phyloP scores from a whole-genome alignment of 2,888 invertebrate species.

The Tetranychus truncatus region DNA sequence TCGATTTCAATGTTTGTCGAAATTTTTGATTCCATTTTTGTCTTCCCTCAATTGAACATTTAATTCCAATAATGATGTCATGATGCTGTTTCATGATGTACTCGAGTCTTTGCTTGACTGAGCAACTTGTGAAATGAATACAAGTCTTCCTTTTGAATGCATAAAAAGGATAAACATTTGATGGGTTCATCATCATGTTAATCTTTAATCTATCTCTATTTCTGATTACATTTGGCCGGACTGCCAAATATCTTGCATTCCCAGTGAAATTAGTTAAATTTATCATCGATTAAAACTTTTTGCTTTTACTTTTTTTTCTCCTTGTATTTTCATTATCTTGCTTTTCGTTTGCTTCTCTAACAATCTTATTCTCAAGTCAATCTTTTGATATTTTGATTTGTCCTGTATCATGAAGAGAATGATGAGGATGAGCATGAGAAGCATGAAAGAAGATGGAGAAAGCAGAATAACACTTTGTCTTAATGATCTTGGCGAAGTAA shows the following conservation, averaged over 20 bases:
- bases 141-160: not conserved
- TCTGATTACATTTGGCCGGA: not conserved
- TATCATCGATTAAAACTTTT: not conserved
- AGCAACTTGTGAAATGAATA: not conserved
- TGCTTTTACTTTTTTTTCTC: not conserved
- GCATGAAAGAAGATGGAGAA: not conserved
- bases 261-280: not conserved
- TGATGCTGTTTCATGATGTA: not conserved
- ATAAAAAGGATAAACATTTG: not conserved
- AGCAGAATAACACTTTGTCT: not conserved
- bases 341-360: not conserved
- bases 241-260: not conserved
- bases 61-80: not conserved
- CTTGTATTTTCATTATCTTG: not conserved
- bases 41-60: not conserved
- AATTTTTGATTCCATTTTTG: too few relatives aligned
- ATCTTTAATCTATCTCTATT: not conserved
- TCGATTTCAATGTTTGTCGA: too few relatives aligned
- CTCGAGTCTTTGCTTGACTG: not conserved
- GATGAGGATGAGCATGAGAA: not conserved
- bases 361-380: not conserved
- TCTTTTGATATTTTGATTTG: too few relatives aligned
- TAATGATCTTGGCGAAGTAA: not conserved
- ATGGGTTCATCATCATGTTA: not conserved
- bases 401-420: not conserved